These are phyloP conservation scores for Marronus borbonicus DNA, from an alignment of 2,888 invertebrate species.

Conservation along the genomic window DNA sequence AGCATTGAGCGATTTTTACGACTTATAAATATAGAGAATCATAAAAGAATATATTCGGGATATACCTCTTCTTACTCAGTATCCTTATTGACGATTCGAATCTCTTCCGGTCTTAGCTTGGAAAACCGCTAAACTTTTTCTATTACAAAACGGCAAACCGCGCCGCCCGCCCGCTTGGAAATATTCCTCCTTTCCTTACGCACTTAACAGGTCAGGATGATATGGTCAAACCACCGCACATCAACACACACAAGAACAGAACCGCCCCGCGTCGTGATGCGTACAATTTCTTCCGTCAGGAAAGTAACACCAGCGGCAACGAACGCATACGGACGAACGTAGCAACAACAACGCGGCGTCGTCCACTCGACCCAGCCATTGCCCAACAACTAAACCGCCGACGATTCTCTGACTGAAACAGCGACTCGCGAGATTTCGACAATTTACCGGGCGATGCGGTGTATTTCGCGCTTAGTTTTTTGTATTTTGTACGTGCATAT, in stretches of 20 bases:
- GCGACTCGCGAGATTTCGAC: conserved; percentile 52
- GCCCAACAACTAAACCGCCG: conserved; percentile 51
- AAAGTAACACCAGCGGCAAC: conserved; percentile 25
- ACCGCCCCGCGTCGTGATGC: conserved; percentile 21
- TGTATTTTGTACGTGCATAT: neutral
- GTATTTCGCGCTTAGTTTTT: neutral
- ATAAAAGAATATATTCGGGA: no score
- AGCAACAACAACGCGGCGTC: conserved; percentile 24
- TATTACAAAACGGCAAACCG: neutral
- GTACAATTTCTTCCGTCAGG: conserved; percentile 36
- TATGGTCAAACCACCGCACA: conserved; percentile 39
- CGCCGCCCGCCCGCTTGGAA: conserved; percentile 20
- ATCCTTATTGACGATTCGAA: neutral
- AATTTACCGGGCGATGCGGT: conserved; percentile 39
- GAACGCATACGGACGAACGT: conserved; percentile 37
- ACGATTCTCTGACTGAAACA: conserved; percentile 32
- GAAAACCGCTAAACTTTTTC: neutral
- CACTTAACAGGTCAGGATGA: neutral
- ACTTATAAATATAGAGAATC: no score
- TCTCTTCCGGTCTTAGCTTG: no score
- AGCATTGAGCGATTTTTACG: neutral
- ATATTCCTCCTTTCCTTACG: neutral
- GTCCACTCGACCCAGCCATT: conserved; percentile 51
- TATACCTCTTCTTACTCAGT: conserved; percentile 5
- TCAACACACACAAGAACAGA: conserved; percentile 35